Percentiles rank a stretch among this genome's conserved stretches.
Evolutionary conservation across 2,797 vertebrate species (phyloP).

Genomic region (Spinus olivaceus): DNA sequence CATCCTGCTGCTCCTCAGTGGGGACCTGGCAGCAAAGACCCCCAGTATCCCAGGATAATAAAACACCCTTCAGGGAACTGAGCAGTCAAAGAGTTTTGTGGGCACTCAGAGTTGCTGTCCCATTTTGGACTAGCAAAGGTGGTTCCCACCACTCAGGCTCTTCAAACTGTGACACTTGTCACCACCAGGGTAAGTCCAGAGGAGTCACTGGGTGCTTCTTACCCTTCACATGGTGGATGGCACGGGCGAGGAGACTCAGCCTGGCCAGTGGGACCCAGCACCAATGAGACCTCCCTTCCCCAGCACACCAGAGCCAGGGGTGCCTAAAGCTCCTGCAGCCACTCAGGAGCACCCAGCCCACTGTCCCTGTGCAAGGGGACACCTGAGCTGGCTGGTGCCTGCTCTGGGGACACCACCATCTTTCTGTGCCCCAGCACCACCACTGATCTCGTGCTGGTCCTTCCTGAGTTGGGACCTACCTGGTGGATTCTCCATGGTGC

Average conservation of each 20-base stretch:
- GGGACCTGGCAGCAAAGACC: neutral
- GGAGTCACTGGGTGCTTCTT: neutral
- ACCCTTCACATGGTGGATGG: neutral
- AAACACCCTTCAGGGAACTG: neutral
- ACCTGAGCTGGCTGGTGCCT: neutral
- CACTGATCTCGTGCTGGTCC: neutral
- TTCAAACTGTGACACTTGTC: neutral
- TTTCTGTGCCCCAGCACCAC: neutral
- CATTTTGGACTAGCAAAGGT: neutral
- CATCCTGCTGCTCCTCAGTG: neutral
- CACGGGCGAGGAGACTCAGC: neutral
- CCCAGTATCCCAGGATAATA: neutral
- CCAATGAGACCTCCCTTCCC: neutral
- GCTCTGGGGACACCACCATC: neutral
- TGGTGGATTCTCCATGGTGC: neutral
- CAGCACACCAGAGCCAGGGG: fast-evolving
- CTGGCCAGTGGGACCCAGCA: neutral
- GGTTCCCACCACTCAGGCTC: neutral
- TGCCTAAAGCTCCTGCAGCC: neutral
- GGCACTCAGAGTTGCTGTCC: neutral
- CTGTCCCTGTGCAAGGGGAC: neutral
- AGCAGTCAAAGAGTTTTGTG: neutral
- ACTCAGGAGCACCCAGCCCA: fast-evolving
- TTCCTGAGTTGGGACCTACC: neutral
- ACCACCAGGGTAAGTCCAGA: neutral